These are phyloP conservation scores for Pelagia noctiluca DNA, from an alignment of 30 jellyfish, hydroid and myxozoan genomes.

Conservation along the genomic window DNA sequence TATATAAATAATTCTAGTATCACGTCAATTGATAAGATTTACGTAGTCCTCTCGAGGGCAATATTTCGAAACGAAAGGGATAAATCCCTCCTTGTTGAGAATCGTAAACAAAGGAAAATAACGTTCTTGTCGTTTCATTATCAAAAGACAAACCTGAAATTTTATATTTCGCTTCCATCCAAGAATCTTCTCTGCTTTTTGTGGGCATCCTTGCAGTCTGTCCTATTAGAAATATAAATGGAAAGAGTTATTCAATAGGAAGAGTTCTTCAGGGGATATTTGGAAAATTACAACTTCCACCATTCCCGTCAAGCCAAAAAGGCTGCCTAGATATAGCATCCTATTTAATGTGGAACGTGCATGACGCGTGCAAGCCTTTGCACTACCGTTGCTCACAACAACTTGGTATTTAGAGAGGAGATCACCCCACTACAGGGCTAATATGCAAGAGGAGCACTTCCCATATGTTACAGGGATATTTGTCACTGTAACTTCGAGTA, in stretches of 20 bases:
- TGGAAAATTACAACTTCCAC: not conserved
- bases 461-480: no score
- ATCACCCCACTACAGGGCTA: no score
- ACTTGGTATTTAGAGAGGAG: no score
- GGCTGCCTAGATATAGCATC: no score
- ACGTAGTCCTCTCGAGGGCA: not conserved
- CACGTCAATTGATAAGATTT: not conserved
- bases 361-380: not conserved
- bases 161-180: constrained; percentile 84
- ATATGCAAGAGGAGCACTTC: no score
- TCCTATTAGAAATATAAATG: constrained; percentile 58
- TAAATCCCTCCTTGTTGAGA: not conserved
- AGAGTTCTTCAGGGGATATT: not conserved
- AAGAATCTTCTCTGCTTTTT: constrained; percentile 79
- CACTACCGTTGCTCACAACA: not conserved
- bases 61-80: not conserved
- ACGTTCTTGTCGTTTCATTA: not conserved
- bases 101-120: not conserved
- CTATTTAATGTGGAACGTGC: not conserved
- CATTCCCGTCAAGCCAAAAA: not conserved
- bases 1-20: no score
- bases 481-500: no score
- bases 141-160: constrained; percentile 66
- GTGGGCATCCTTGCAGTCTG: constrained; percentile 85
- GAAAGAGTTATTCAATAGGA: not conserved